These are phyloP conservation scores for Xiphydria camelus DNA, from an alignment of 2,888 invertebrate species.

Conservation along the genomic window DNA sequence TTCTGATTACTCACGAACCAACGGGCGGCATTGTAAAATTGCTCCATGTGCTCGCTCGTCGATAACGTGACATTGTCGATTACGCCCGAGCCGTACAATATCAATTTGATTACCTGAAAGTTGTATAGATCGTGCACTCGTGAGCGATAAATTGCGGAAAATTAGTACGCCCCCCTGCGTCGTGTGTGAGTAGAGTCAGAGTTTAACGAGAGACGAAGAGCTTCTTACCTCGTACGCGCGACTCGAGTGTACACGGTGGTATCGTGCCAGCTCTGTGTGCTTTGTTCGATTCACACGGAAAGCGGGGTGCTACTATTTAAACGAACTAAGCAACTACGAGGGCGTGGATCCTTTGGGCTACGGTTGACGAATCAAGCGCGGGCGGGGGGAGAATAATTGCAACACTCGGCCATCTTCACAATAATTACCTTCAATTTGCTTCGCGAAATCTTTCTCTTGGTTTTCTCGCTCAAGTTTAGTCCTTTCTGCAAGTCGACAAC, in stretches of 20 bases:
- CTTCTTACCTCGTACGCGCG: too few relatives aligned
- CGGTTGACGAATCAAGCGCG: too few relatives aligned
- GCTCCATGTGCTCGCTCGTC: constrained; percentile 83
- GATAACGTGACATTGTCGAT: constrained; percentile 79
- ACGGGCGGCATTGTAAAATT: constrained; percentile 89
- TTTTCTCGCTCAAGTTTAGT: constrained; percentile 68
- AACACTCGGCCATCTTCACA: neutral
- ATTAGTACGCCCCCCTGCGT: neutral
- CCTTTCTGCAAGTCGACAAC: constrained; percentile 92
- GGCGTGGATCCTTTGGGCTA: too few relatives aligned
- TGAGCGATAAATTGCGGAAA: neutral
- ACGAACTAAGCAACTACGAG: too few relatives aligned
- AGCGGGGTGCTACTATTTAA: too few relatives aligned
- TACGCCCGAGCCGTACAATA: constrained; percentile 72
- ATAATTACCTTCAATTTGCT: constrained; percentile 70
- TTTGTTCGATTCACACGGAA: too few relatives aligned
- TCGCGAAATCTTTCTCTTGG: constrained; percentile 70
- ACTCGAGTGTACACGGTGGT: too few relatives aligned
- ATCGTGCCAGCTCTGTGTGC: too few relatives aligned
- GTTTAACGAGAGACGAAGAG: too few relatives aligned
- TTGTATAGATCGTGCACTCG: neutral
- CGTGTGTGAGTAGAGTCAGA: neutral
- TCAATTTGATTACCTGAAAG: constrained; percentile 65
- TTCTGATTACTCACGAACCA: constrained; percentile 93
- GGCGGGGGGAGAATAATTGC: too few relatives aligned